Conservation (phyloP, 1,140 invertebrate genomes). For the Meloidogyne hapla region DNA sequence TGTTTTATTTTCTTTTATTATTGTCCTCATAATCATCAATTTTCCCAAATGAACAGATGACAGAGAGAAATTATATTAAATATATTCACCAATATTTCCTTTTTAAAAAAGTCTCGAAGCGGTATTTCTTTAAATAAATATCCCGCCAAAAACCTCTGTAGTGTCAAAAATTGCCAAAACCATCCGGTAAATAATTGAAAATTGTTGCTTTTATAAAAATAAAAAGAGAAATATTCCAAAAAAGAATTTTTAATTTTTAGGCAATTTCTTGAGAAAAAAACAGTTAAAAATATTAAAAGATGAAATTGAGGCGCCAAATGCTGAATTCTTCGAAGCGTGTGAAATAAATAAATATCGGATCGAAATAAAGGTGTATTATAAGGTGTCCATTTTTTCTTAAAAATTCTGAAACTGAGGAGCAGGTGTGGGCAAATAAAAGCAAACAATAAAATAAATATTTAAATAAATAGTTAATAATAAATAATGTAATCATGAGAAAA, state of each 20-base stretch:
- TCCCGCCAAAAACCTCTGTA: constrained; percentile 4
- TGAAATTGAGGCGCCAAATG: neutral
- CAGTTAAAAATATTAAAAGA: neutral
- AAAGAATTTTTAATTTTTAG: neutral
- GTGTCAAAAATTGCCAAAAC: neutral
- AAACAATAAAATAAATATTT: no score
- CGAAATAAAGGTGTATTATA: neutral
- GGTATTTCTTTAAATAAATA: neutral
- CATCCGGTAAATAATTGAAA: neutral
- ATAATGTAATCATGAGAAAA: no score
- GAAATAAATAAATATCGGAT: neutral
- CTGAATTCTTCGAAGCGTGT: neutral
- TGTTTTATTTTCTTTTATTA: no score
- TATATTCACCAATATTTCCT: no score
- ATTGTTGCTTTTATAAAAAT: constrained; percentile 1
- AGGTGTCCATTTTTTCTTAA: neutral
- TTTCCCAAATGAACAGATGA: no score
- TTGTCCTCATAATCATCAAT: no score
- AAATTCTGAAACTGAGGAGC: neutral
- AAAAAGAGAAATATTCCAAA: neutral
- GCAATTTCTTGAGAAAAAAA: neutral
- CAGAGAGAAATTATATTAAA: no score
- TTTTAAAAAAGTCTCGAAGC: no score
- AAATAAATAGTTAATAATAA: no score
- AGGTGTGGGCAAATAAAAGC: neutral